Evolutionary conservation across 2,888 invertebrate genomes (phyloP).

Genomic region (Aplocera efformata): DNA sequence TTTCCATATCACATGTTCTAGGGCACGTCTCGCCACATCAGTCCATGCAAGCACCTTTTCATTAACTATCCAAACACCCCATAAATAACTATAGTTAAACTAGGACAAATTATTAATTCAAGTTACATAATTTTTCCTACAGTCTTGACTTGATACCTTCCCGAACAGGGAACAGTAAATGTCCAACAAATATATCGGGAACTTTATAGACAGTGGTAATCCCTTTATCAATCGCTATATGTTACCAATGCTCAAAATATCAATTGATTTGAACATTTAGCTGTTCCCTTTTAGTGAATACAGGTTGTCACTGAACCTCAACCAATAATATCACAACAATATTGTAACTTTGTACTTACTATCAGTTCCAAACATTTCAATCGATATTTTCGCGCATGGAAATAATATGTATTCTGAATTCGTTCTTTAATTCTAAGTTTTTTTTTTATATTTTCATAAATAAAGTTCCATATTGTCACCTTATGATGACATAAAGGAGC

Average conservation of each 20-base stretch:
- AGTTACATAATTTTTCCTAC: slow-evolving; percentile 45
- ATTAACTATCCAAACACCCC: slow-evolving; percentile 25
- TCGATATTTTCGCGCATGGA: slow-evolving; percentile 23
- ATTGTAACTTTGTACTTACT: slow-evolving; percentile 57
- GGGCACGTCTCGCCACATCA: slow-evolving; percentile 54
- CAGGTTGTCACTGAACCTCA: slow-evolving; percentile 28
- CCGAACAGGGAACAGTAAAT: slow-evolving; percentile 10
- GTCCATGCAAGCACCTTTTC: slow-evolving; percentile 47
- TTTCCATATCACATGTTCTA: slow-evolving; percentile 64
- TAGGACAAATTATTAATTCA: slow-evolving; percentile 34
- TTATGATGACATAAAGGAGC: slow-evolving; percentile 33
- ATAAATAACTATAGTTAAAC: slow-evolving; percentile 19
- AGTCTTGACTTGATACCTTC: slow-evolving; percentile 37
- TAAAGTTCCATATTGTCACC: slow-evolving; percentile 68
- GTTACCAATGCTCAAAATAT: no score
- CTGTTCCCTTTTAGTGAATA: slow-evolving; percentile 21
- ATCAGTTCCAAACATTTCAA: slow-evolving; percentile 36
- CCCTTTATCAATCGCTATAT: no score
- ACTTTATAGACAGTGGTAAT: no score
- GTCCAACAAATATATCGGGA: no score
- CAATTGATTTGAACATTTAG: no score
- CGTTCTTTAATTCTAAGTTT: slow-evolving; percentile 34
- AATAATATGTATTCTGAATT: slow-evolving; percentile 48
- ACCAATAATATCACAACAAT: slow-evolving; percentile 46
- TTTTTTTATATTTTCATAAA: slow-evolving; percentile 63